These are phyloP conservation scores for Eurytoma adleriae DNA, from an alignment of 2,888 invertebrate species.

Conservation along the genomic window DNA sequence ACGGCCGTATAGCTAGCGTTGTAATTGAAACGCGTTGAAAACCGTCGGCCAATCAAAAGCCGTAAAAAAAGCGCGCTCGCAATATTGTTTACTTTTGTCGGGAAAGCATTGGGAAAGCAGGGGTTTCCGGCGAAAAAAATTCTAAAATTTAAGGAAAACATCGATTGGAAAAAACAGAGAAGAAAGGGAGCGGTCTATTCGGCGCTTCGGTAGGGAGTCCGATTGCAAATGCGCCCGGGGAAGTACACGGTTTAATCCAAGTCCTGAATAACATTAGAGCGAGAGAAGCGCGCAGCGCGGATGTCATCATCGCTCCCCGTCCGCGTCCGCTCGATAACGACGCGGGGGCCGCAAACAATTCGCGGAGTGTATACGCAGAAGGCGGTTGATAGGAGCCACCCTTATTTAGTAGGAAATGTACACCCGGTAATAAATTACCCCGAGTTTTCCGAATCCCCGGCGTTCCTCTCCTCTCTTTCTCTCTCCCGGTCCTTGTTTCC, in stretches of 20 bases:
- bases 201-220: too few species aligned
- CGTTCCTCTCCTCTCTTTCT: conserved; percentile 4
- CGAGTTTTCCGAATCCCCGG: conserved; percentile 62
- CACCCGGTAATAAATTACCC: conserved; percentile 68
- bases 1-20: too few species aligned
- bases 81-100: neutral
- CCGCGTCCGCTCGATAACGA: conserved; percentile 42
- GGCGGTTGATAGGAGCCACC: conserved; percentile 60
- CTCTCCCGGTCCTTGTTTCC: neutral
- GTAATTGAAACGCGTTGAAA: too few species aligned
- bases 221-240: conserved; percentile 61
- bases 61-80: too few species aligned
- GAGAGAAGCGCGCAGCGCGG: conserved; percentile 49
- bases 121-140: neutral
- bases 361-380: conserved; percentile 44
- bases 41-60: too few species aligned
- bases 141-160: neutral
- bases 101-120: neutral
- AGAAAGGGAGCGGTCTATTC: too few species aligned
- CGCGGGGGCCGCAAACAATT: conserved; percentile 33
- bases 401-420: conserved; percentile 69
- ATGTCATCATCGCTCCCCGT: conserved; percentile 55
- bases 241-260: conserved; percentile 70
- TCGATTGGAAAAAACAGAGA: conserved; percentile 40
- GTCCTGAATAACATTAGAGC: conserved; percentile 69